Conservation (phyloP, 2,113 vertebrate genomes). For the Nycticebus coucang region DNA sequence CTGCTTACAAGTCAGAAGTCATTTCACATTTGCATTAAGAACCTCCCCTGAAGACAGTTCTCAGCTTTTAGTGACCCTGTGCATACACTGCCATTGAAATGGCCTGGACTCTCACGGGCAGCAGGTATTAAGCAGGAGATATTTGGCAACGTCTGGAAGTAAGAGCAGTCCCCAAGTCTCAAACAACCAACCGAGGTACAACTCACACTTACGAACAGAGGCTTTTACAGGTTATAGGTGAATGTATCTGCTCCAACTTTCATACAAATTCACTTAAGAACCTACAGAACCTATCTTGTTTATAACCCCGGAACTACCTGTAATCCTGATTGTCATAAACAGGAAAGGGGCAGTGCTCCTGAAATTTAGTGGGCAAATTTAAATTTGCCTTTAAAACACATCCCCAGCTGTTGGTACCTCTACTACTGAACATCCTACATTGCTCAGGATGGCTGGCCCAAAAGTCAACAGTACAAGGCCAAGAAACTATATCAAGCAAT, state of each 20-base stretch:
- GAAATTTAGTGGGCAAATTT: neutral
- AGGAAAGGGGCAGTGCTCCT: neutral
- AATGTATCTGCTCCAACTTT: too few relatives aligned
- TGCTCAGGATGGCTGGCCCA: neutral
- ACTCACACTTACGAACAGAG: too few relatives aligned
- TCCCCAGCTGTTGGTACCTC: neutral
- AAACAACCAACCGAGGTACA: too few relatives aligned
- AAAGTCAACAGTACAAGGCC: neutral
- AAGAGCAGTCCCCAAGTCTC: too few relatives aligned
- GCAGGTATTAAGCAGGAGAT: neutral
- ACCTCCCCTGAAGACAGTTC: neutral
- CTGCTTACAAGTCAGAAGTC: constrained; percentile 33
- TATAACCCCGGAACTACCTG: too few relatives aligned
- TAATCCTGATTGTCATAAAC: neutral
- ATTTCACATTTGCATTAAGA: constrained; percentile 20
- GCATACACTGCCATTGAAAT: neutral
- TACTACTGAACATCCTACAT: neutral
- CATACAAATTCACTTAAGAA: too few relatives aligned
- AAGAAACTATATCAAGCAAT: neutral
- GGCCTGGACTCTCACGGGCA: neutral
- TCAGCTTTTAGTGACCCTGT: neutral
- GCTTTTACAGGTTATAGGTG: too few relatives aligned
- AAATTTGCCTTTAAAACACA: neutral
- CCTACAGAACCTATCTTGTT: too few relatives aligned
- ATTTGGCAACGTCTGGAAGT: neutral